Conservation (phyloP, 2,113 vertebrate genomes). For the Etheostoma spectabile region DNA sequence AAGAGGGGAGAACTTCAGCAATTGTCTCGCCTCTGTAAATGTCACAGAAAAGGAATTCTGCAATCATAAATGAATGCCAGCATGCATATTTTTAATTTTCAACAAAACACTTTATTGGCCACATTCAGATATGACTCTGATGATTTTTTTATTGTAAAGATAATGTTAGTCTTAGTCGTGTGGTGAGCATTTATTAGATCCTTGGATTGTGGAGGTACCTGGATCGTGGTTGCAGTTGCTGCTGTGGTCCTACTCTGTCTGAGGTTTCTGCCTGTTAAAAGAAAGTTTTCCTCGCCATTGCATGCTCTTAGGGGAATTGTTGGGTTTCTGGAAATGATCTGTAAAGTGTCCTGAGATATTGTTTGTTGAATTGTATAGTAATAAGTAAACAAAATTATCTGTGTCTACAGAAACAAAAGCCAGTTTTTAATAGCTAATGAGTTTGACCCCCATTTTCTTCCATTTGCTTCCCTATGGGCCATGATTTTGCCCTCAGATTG, state of each 20-base stretch:
- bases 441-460: background rate
- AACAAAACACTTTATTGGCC: background rate
- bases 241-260: too few species aligned
- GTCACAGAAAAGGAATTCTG: slow-evolving; percentile 22
- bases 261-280: too few species aligned
- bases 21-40: slow-evolving; percentile 19
- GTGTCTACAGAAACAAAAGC: slow-evolving; percentile 24
- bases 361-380: background rate
- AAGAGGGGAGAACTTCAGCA: background rate
- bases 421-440: slow-evolving; percentile 23
- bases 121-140: slow-evolving; percentile 11
- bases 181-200: background rate
- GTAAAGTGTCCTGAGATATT: too few species aligned
- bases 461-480: slow-evolving; percentile 7
- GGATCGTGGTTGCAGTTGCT: too few species aligned
- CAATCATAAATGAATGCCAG: background rate
- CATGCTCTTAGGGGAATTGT: too few species aligned
- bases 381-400: background rate
- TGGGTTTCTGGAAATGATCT: too few species aligned
- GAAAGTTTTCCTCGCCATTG: too few species aligned
- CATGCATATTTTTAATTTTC: background rate
- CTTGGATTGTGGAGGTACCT: too few species aligned
- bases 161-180: background rate
- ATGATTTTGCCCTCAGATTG: slow-evolving; percentile 23
- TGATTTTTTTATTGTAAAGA: background rate